Evolutionary conservation across 2,113 vertebrate genomes (phyloP).

Genomic region (Tamias sibiricus): DNA sequence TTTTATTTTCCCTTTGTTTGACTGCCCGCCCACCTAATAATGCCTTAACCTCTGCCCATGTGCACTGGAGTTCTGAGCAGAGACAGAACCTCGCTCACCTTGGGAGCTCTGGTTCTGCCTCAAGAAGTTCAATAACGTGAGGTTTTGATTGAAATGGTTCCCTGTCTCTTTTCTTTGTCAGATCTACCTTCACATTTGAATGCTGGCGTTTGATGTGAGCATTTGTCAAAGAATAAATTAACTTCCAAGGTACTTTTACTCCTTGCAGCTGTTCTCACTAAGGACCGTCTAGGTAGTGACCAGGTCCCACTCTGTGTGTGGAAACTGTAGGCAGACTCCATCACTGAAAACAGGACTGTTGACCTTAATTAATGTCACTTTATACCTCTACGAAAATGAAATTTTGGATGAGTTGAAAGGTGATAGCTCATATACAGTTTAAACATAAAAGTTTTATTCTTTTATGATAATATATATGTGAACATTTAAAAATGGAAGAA

Average conservation of each 20-base stretch:
- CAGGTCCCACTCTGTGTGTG: not conserved
- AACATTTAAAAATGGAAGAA: slow-evolving; percentile 7
- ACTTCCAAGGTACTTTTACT: slow-evolving; percentile 15
- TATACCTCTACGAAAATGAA: slow-evolving; percentile 10
- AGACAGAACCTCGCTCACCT: not conserved
- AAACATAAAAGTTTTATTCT: not conserved
- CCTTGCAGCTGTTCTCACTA: not conserved
- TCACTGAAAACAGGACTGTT: not conserved
- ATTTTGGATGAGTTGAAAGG: not conserved
- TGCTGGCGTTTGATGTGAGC: slow-evolving; percentile 1
- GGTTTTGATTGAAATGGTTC: slow-evolving; percentile 43
- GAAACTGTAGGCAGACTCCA: not conserved
- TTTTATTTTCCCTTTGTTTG: slow-evolving; percentile 67
- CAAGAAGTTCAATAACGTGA: slow-evolving; percentile 32
- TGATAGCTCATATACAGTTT: not conserved
- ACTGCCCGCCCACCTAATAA: not conserved
- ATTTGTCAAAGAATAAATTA: slow-evolving; percentile 37
- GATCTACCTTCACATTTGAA: slow-evolving; percentile 39
- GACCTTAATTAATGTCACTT: not conserved
- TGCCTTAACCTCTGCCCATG: not conserved
- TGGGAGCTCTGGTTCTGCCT: slow-evolving; percentile 31
- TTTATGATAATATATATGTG: not conserved
- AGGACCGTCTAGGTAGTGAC: not conserved
- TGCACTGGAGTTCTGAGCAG: not conserved
- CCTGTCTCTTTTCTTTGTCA: slow-evolving; percentile 27